These are phyloP conservation scores for Triplophysa siluroides DNA, from an alignment of 2,113 vertebrate species.

Conservation along the genomic window DNA sequence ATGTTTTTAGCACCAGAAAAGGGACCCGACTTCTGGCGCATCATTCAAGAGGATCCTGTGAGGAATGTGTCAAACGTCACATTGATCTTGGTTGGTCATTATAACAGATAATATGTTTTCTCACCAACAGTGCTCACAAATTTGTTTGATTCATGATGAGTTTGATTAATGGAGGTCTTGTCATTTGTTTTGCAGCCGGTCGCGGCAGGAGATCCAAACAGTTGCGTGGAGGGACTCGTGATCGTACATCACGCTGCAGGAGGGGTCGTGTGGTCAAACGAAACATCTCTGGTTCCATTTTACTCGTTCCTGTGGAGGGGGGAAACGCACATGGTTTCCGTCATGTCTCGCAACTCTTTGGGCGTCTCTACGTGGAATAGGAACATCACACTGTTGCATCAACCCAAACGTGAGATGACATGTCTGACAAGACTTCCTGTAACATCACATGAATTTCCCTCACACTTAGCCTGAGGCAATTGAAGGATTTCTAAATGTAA, in stretches of 20 bases:
- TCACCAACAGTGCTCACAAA: not conserved
- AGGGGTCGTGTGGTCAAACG: slow-evolving; percentile 65
- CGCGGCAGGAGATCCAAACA: slow-evolving; percentile 65
- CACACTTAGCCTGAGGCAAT: not conserved
- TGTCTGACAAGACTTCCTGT: not conserved
- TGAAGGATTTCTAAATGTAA: not conserved
- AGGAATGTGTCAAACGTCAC: slow-evolving; percentile 80
- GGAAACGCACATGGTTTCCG: slow-evolving; percentile 74
- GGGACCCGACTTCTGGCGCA: slow-evolving; percentile 91
- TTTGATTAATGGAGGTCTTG: not conserved
- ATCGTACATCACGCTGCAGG: slow-evolving; percentile 69
- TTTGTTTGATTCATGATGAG: not conserved
- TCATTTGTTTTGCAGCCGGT: slow-evolving; percentile 72
- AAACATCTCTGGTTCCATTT: slow-evolving; percentile 66
- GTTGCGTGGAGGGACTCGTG: slow-evolving; percentile 80
- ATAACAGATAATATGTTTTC: not conserved
- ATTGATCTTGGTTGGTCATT: slow-evolving; percentile 81
- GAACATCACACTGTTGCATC: slow-evolving; percentile 81
- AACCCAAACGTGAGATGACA: slow-evolving; percentile 71
- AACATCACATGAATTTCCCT: not conserved
- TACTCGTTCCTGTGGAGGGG: slow-evolving; percentile 81
- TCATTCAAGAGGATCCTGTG: slow-evolving; percentile 68
- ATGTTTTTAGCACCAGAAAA: slow-evolving; percentile 79
- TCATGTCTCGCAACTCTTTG: slow-evolving; percentile 84
- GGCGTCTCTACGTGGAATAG: slow-evolving; percentile 82